Evolutionary conservation across 2,797 vertebrate species (phyloP).

Genomic region (Characodon lateralis): DNA sequence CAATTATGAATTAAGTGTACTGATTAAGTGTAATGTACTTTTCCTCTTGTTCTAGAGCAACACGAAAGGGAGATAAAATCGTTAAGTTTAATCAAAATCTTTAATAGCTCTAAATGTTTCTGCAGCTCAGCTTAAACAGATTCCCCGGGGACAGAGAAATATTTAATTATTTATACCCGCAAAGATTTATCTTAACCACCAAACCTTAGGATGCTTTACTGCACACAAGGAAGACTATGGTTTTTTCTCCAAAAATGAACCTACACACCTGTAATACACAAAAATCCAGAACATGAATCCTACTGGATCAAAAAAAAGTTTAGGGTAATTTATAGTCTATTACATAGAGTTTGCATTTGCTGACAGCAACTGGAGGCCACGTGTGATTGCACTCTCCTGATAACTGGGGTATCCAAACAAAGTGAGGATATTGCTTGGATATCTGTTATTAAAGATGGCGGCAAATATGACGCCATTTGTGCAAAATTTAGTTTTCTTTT

Average conservation of each 20-base stretch:
- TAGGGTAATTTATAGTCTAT: no score
- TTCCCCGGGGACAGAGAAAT: not conserved
- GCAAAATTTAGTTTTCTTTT: no score
- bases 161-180: not conserved
- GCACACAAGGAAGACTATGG: not conserved
- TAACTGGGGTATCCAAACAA: no score
- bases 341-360: no score
- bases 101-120: not conserved
- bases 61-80: conserved; percentile 7
- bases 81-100: conserved; percentile 5
- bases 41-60: not conserved
- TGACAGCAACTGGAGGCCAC: no score
- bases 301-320: not conserved
- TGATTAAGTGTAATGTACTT: not conserved
- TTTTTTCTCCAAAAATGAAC: not conserved
- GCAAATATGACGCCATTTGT: no score
- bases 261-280: not conserved
- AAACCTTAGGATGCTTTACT: not conserved
- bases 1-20: not conserved
- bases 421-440: no score
- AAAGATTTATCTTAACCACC: conserved; percentile 1
- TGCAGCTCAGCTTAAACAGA: conserved; percentile 9
- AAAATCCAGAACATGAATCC: not conserved
- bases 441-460: no score
- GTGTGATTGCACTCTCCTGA: no score